A percentile compares a stretch with the other conserved stretches of the same genome.
Conservation (phyloP, 2,888 invertebrate species). For the Drosophila borealis region DNA sequence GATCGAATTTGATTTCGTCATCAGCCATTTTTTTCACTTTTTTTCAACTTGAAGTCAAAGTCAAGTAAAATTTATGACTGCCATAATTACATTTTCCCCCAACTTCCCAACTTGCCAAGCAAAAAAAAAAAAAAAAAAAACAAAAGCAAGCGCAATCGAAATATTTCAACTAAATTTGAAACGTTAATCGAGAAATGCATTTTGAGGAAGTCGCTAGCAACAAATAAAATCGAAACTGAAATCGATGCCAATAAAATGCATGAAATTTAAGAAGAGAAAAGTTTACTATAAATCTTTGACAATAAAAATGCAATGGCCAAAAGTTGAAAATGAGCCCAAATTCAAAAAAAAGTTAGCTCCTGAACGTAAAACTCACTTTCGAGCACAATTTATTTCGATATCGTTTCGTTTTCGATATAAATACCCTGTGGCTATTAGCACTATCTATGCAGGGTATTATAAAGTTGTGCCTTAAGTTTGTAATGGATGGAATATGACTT, state of each 20-base stretch:
- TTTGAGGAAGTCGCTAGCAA: constrained; percentile 29
- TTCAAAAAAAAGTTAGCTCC: constrained; percentile 10
- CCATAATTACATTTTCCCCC: constrained; percentile 49
- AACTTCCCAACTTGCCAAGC: constrained; percentile 1
- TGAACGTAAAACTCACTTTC: constrained; percentile 60
- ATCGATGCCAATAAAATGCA: constrained; percentile 30
- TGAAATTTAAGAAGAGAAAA: constrained; percentile 50
- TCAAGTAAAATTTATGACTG: constrained; percentile 46
- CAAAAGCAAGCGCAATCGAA: constrained; percentile 21
- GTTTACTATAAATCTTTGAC: constrained; percentile 51
- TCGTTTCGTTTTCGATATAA: constrained; percentile 35
- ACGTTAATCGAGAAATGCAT: constrained; percentile 9
- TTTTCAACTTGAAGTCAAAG: constrained; percentile 33
- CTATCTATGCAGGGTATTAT: neutral
- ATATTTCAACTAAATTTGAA: constrained; percentile 16
- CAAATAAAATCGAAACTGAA: constrained; percentile 12
- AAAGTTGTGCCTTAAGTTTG: neutral
- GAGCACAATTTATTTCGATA: constrained; percentile 58
- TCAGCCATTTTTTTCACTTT: constrained; percentile 8
- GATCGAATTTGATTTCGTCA: constrained; percentile 61
- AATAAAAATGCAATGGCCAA: constrained; percentile 24
- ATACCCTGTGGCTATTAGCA: constrained; percentile 1
- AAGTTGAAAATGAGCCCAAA: constrained; percentile 15
- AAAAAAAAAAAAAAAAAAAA: constrained; percentile 18
- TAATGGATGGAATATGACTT: neutral